Conservation (phyloP, 2,113 vertebrate genomes). For the Astur gentilis region DNA sequence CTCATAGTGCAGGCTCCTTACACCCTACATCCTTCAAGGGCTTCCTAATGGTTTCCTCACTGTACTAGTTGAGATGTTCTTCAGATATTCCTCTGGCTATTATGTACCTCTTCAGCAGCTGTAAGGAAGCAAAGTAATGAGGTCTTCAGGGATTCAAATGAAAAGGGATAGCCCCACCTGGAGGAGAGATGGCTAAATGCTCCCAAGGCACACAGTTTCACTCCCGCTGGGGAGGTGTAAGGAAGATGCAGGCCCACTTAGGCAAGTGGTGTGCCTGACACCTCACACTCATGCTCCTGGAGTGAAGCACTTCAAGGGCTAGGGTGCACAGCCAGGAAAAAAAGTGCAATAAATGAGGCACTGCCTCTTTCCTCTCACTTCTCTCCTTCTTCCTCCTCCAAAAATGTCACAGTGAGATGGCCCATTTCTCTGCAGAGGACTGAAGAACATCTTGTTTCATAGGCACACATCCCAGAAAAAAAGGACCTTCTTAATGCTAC, state of each 20-base stretch:
- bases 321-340: neutral
- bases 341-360: neutral
- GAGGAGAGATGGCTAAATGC: slow-evolving; percentile 11
- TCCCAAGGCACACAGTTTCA: neutral
- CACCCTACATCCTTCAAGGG: neutral
- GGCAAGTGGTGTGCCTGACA: neutral
- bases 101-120: neutral
- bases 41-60: neutral
- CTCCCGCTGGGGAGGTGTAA: neutral
- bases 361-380: neutral
- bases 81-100: neutral
- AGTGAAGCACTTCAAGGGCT: neutral
- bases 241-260: neutral
- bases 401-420: neutral
- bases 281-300: neutral
- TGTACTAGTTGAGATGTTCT: neutral
- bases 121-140: neutral
- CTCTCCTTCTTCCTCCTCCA: neutral
- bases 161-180: slow-evolving; percentile 61
- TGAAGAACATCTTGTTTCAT: neutral
- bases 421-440: neutral
- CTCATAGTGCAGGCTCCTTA: neutral
- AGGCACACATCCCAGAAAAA: neutral
- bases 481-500: neutral
- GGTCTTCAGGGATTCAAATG: neutral